Evolutionary conservation across 2,888 invertebrate species (phyloP).

Genomic region (Antheraea yamamai): DNA sequence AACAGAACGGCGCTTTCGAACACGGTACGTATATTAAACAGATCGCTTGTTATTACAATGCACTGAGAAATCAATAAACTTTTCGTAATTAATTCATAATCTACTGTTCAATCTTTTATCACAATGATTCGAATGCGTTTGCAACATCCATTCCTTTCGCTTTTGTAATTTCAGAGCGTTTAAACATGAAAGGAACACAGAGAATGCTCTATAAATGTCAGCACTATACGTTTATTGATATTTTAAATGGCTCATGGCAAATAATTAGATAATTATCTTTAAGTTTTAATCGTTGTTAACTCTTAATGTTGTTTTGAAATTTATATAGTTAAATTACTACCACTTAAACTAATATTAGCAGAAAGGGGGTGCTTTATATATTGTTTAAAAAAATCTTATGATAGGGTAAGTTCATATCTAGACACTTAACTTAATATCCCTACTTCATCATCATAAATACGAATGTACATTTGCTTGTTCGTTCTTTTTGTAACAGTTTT

Average conservation of each 20-base stretch:
- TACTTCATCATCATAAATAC: no score
- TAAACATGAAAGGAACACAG: not conserved
- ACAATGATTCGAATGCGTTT: not conserved
- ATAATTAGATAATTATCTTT: not conserved
- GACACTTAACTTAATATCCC: not conserved
- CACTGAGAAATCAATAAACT: not conserved
- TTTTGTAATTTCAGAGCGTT: constrained; percentile 9
- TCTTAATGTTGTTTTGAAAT: not conserved
- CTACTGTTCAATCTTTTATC: constrained; percentile 2
- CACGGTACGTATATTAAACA: not conserved
- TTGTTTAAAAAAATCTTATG: not conserved
- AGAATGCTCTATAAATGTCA: not conserved
- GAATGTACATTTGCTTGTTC: no score
- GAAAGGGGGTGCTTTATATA: not conserved
- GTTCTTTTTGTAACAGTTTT: no score
- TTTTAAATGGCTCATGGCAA: not conserved
- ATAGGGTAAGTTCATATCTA: not conserved
- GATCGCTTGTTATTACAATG: not conserved
- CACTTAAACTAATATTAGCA: not conserved
- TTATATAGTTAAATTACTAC: not conserved
- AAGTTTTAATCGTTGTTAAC: not conserved
- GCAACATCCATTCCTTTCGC: not conserved
- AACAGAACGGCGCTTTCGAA: not conserved
- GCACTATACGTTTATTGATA: not conserved
- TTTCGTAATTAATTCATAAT: not conserved